These are phyloP conservation scores for Sebastes oblongus DNA, from an alignment of 2,797 vertebrate genomes.

Conservation along the genomic window DNA sequence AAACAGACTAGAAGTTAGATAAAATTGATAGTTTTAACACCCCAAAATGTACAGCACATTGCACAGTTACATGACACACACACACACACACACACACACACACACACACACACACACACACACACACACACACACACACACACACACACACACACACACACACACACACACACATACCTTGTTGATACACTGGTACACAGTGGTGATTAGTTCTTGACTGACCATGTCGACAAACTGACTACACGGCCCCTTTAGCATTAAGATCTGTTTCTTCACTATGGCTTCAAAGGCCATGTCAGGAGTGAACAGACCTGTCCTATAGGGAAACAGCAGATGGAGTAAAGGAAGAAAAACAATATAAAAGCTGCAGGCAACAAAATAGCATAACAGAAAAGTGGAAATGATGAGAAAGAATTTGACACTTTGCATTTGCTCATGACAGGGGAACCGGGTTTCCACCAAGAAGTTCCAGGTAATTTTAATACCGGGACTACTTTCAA, in stretches of 20 bases:
- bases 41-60: background rate
- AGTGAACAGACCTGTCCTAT: slow-evolving; percentile 88
- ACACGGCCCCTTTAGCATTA: slow-evolving; percentile 88
- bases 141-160: background rate
- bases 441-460: too few species aligned
- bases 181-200: slow-evolving; percentile 89
- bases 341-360: background rate
- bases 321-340: background rate
- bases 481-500: too few species aligned
- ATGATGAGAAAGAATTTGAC: background rate
- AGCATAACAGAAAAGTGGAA: background rate
- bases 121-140: background rate
- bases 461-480: too few species aligned
- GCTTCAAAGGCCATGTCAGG: slow-evolving; percentile 95
- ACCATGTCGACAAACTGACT: slow-evolving; percentile 92
- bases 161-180: slow-evolving; percentile 80
- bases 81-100: background rate
- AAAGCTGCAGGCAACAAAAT: background rate
- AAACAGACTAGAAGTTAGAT: background rate
- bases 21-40: background rate
- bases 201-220: slow-evolving; percentile 89
- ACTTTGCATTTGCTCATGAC: background rate
- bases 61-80: background rate
- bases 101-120: background rate
- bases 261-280: slow-evolving; percentile 94